A percentile compares a stretch with the other conserved stretches of the same genome.
These are phyloP conservation scores for Percina caprodes DNA, from an alignment of 2,113 vertebrate genomes.

Conservation along the genomic window DNA sequence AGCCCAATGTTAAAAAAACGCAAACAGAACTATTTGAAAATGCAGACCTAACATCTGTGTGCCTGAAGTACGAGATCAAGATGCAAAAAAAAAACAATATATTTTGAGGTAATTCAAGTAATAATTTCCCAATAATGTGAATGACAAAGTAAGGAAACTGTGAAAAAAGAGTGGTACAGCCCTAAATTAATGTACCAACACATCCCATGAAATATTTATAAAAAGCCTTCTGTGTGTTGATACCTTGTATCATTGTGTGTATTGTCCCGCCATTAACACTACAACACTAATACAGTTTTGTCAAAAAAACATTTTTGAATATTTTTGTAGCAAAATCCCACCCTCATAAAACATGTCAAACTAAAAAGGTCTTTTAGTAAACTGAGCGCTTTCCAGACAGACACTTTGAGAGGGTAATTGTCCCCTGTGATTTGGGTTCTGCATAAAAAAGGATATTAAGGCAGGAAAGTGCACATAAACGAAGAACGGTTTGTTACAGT, in stretches of 20 bases:
- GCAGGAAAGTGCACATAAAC: not conserved
- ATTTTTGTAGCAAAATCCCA: not conserved
- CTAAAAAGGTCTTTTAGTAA: conserved; percentile 14
- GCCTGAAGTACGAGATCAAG: not conserved
- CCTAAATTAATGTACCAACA: not conserved
- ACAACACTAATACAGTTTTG: not conserved
- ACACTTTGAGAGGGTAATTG: conserved; percentile 37
- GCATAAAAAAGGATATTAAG: not conserved
- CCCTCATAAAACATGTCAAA: not conserved
- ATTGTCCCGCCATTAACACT: not conserved
- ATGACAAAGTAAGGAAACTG: conserved; percentile 6
- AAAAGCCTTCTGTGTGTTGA: not conserved
- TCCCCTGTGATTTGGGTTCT: not conserved
- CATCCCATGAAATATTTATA: not conserved
- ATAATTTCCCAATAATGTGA: conserved; percentile 51
- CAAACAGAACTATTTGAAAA: conserved; percentile 1
- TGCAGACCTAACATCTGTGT: not conserved
- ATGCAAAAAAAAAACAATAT: not conserved
- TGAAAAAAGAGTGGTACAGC: not conserved
- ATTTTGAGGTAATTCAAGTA: conserved; percentile 17
- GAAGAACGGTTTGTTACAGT: not conserved
- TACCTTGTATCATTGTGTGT: not conserved
- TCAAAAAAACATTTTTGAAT: not conserved
- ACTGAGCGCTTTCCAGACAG: conserved; percentile 2
- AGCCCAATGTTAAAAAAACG: conserved; percentile 2